phyloP scores from a whole-genome alignment of 1,140 invertebrate species.

The Campoletis sonorensis region DNA sequence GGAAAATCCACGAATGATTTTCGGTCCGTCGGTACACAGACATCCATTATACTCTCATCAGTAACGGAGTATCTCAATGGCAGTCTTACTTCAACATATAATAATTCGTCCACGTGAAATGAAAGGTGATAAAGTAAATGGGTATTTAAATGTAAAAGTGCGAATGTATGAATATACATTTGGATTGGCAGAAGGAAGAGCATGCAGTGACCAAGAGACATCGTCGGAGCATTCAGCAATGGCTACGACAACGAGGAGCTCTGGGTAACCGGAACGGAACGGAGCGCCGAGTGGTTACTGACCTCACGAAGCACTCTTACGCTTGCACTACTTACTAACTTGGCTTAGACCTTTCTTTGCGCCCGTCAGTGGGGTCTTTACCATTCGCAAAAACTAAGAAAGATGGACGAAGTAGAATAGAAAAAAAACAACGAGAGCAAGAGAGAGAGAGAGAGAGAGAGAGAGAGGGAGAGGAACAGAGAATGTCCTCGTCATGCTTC shows the following conservation, averaged over 20 bases:
- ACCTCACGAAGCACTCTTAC: slow-evolving; percentile 75
- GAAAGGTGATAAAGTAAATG: slow-evolving; percentile 52
- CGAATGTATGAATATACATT: slow-evolving; percentile 52
- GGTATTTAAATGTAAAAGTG: no score
- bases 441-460: slow-evolving; percentile 13
- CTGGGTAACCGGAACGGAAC: slow-evolving; percentile 75
- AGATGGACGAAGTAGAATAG: not conserved
- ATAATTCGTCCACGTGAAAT: slow-evolving; percentile 66
- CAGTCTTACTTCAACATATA: slow-evolving; percentile 69
- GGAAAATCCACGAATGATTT: not conserved
- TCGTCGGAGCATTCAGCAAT: slow-evolving; percentile 47
- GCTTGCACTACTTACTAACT: slow-evolving; percentile 77
- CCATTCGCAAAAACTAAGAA: slow-evolving; percentile 40
- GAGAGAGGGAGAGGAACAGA: slow-evolving; percentile 16
- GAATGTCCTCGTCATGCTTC: slow-evolving; percentile 55
- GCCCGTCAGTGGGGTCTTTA: slow-evolving; percentile 1
- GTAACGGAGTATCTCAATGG: slow-evolving; percentile 65
- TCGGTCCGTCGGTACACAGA: no score
- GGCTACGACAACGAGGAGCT: slow-evolving; percentile 25
- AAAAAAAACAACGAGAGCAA: not conserved
- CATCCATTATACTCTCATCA: not conserved
- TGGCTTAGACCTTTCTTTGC: slow-evolving; percentile 55
- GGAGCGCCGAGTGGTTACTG: slow-evolving; percentile 73
- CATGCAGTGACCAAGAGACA: slow-evolving; percentile 47
- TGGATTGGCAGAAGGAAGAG: slow-evolving; percentile 60